Evolutionary conservation across 2,888 invertebrate species (phyloP).

Genomic region (Apotomis capreana): DNA sequence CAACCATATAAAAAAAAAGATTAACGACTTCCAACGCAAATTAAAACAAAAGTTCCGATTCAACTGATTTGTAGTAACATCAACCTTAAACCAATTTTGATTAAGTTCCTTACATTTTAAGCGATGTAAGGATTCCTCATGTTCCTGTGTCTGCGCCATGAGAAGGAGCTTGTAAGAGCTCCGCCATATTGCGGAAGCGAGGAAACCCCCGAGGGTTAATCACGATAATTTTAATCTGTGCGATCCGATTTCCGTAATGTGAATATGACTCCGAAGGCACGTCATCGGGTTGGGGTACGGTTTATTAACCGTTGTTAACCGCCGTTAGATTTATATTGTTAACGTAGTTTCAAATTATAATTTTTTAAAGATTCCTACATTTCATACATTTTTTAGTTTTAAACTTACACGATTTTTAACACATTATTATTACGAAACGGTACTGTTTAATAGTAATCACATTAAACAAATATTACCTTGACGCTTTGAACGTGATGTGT

Average conservation of each 20-base stretch:
- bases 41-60: background rate
- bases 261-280: constrained; percentile 16
- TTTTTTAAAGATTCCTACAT: no score
- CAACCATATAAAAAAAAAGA: constrained; percentile 41
- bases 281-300: background rate
- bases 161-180: constrained; percentile 75
- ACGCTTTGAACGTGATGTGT: no score
- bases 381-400: no score
- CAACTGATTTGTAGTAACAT: background rate
- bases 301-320: background rate
- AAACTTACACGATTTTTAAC: no score
- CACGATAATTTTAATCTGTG: constrained; percentile 61
- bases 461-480: no score
- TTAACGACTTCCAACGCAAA: constrained; percentile 9
- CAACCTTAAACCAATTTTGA: background rate
- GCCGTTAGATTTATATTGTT: background rate
- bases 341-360: background rate
- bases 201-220: constrained; percentile 56
- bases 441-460: no score
- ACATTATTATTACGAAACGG: no score
- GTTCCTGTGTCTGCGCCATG: constrained; percentile 64
- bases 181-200: constrained; percentile 63
- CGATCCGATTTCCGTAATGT: constrained; percentile 42
- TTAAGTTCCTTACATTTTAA: background rate
- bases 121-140: constrained; percentile 67